Conservation (phyloP, 2,797 vertebrate genomes). For the Cyprinodon diabolis region DNA sequence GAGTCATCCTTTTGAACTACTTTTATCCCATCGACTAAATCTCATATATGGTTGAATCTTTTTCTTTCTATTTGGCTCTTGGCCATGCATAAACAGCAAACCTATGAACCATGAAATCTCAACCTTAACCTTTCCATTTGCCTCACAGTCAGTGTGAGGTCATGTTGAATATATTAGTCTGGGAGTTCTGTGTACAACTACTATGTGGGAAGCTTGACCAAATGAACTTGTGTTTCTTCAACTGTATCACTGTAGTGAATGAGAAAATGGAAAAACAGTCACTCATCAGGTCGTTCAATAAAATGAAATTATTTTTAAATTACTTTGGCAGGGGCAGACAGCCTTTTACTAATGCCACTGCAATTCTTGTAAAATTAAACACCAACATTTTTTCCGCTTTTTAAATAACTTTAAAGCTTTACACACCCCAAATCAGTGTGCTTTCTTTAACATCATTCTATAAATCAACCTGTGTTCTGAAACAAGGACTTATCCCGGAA, state of each 20-base stretch:
- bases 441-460: neutral
- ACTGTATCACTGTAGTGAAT: constrained; percentile 1
- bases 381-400: neutral
- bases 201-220: neutral
- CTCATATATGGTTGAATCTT: too few species aligned
- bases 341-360: neutral
- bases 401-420: constrained; percentile 1
- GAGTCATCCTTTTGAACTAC: neutral
- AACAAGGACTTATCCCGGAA: constrained; percentile 18
- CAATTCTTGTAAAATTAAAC: constrained; percentile 8
- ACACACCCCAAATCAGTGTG: neutral
- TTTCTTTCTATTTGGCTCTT: neutral
- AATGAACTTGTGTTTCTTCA: constrained; percentile 8
- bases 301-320: neutral
- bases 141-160: neutral
- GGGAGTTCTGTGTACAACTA: neutral
- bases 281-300: constrained; percentile 1
- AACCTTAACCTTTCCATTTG: neutral
- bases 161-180: neutral
- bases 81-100: neutral
- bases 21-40: neutral
- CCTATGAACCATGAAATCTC: constrained; percentile 4
- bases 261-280: constrained; percentile 6
- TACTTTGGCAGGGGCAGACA: neutral
- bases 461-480: neutral